Evolutionary conservation across 2,888 invertebrate species (phyloP).

Genomic region (Alloscopus bannaensis): DNA sequence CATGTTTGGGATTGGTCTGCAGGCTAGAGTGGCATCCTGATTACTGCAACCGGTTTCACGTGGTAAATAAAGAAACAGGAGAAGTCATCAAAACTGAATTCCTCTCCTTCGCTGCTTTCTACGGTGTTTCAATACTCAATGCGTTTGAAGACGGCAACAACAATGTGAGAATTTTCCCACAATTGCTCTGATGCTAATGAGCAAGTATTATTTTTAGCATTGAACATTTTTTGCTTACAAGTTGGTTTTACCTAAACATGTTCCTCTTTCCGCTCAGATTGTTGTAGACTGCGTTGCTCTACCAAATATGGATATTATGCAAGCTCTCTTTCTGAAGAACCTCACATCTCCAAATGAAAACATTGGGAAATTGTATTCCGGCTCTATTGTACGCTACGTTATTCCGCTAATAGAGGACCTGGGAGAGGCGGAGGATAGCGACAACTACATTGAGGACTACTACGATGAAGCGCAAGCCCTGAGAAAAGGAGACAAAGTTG

Average conservation of each 20-base stretch:
- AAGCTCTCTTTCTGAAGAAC: conserved; percentile 46
- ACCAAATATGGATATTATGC: conserved; percentile 49
- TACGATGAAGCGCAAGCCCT: conserved; percentile 49
- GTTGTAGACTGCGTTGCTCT: conserved; percentile 48
- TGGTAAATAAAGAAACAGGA: conserved; percentile 76
- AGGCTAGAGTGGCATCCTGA: conserved; percentile 65
- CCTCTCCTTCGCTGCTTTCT: conserved; percentile 76
- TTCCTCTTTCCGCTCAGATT: conserved; percentile 7
- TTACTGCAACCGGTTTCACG: conserved; percentile 75
- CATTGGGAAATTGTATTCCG: conserved; percentile 40
- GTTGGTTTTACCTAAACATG: too few relatives aligned
- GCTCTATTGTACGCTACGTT: conserved; percentile 50
- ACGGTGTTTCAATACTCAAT: conserved; percentile 44
- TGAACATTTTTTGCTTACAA: too few relatives aligned
- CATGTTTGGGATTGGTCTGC: not conserved
- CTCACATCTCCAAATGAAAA: conserved; percentile 33
- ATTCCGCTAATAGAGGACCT: conserved; percentile 32
- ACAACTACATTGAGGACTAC: conserved; percentile 50
- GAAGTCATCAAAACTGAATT: conserved; percentile 74
- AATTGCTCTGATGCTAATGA: not conserved
- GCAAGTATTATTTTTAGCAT: too few relatives aligned
- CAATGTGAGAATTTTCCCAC: conserved; percentile 30
- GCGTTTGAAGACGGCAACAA: conserved; percentile 54
- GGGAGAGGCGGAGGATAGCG: conserved; percentile 34
- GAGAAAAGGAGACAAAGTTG: conserved; percentile 41